Evolutionary conservation across 2,888 invertebrate species (phyloP).

Genomic region (Mesopsocus fuscifrons): DNA sequence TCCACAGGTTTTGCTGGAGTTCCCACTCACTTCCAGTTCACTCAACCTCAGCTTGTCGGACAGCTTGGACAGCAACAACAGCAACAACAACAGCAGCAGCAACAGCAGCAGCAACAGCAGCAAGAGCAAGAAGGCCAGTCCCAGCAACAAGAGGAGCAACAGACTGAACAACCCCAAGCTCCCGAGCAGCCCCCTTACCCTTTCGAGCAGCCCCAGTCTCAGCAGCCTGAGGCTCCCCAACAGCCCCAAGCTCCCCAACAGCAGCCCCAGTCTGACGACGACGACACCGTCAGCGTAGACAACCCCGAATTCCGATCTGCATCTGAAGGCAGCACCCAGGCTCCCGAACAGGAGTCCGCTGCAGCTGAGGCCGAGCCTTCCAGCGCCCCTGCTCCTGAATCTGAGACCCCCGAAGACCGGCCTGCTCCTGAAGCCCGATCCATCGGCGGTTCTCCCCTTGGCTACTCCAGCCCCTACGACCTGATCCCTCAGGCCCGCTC

Average conservation of each 20-base stretch:
- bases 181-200: constrained; percentile 11
- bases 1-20: neutral
- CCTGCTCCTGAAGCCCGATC: constrained; percentile 10
- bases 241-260: constrained; percentile 11
- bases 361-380: neutral
- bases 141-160: constrained; percentile 13
- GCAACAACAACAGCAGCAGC: constrained; percentile 13
- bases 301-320: constrained; percentile 16
- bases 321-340: constrained; percentile 16
- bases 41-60: neutral
- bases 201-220: constrained; percentile 7
- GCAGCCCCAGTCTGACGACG: constrained; percentile 16
- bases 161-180: constrained; percentile 3
- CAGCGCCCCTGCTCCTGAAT: constrained; percentile 2
- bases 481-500: constrained; percentile 12
- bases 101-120: constrained; percentile 13
- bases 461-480: constrained; percentile 9
- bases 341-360: constrained; percentile 15
- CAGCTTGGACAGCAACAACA: constrained; percentile 15
- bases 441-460: neutral
- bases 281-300: constrained; percentile 17
- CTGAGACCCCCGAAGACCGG: constrained; percentile 11
- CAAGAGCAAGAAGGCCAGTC: constrained; percentile 14
- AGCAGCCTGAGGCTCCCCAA: constrained; percentile 8
- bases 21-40: neutral